Base-by-base conservation (phyloP, 1,140 invertebrate genomes). In the Archivesica marissinica region DNA sequence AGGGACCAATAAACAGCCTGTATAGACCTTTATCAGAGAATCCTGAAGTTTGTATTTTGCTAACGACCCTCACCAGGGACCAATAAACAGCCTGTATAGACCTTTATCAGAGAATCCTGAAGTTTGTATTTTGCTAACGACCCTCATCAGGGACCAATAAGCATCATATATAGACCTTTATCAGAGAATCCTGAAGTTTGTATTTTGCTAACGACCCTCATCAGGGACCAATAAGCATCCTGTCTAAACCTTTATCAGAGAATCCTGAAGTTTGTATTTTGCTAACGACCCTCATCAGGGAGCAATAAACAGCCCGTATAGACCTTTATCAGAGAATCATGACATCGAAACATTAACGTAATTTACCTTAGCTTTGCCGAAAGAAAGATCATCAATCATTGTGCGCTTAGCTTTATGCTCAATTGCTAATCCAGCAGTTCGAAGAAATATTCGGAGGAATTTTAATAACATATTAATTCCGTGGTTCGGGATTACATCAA, bases 341-440 rank as follows among this genome's bases (percentile, higher is more conserved):
- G 59, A 64, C 59, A 64, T 64, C 13, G 3, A 33, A 64, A 59
- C 9, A 35, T 64, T 64, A 64, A 13, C 30, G 13, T 25, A 15
- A 35, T 64, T 64, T 33, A 64, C 59, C 59, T 64, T 30, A 35
- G 59, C 1, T 64, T 35, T 64, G 7, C 59, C 20, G 54, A 64
- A 64, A 64, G 30, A 35, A 33, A 64, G 59, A 64, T 64, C 38
- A 35, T 64, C 38, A 64, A n/a, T 64, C 59, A 35, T 64, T 6
- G 59, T 17, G 30, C 3, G 28, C 15, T 64, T n/a, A 64, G 33
- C 38, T 35, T 20, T 1, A 64, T 35, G 30, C 59, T 64, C 59
- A 35, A 28, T 25, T 59, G 56, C 28, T 59, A 59, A 59, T 30
- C 11, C n/a, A 59, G 23, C 20, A 33, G 33, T 64, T 64, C n/a